A percentile compares a stretch with the other conserved stretches of the same genome.
Evolutionary conservation across 2,888 invertebrate genomes (phyloP).

Genomic region (Ischnura elegans): DNA sequence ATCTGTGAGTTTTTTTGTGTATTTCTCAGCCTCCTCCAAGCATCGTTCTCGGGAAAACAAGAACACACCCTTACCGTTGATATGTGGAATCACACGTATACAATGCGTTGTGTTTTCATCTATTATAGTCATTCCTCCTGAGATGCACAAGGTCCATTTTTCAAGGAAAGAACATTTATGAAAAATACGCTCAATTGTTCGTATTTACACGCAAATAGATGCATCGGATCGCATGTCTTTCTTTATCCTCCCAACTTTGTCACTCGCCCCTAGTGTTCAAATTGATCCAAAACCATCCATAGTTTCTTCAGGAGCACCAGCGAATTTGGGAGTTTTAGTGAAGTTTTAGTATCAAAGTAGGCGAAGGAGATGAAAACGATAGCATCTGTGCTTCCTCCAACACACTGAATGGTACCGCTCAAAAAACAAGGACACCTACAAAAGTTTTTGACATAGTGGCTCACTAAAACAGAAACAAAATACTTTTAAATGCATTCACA

Average conservation of each 20-base stretch:
- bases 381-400: not conserved
- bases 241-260: not conserved
- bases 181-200: constrained; percentile 27
- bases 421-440: not conserved
- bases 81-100: constrained; percentile 66
- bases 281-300: not conserved
- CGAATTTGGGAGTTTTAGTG: not conserved
- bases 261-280: not conserved
- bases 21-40: not conserved
- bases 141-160: constrained; percentile 36
- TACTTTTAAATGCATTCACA: not conserved
- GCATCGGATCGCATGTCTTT: not conserved
- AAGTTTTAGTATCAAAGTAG: not conserved
- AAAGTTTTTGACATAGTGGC: not conserved
- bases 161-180: constrained; percentile 6
- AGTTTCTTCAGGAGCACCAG: not conserved
- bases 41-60: not conserved
- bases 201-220: constrained; percentile 22
- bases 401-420: not conserved
- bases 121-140: constrained; percentile 55
- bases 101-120: constrained; percentile 35
- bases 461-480: not conserved
- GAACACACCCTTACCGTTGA: constrained; percentile 44
- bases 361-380: not conserved
- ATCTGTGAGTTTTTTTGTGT: not conserved